These are phyloP conservation scores for Camelus bactrianus DNA, from an alignment of 2,113 vertebrate genomes.

Conservation along the genomic window DNA sequence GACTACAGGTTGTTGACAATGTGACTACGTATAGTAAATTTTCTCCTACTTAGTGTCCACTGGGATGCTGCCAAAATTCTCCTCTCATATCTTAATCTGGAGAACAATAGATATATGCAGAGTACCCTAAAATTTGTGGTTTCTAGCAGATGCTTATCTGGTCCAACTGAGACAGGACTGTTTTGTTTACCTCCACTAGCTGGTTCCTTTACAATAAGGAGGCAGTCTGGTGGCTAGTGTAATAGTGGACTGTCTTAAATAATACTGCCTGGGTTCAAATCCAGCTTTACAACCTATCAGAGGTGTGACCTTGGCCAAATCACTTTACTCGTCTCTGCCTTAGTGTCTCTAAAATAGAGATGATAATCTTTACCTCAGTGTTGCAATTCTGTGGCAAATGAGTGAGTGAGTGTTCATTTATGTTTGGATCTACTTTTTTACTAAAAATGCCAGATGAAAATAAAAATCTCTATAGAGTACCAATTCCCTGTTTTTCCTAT, in stretches of 20 bases:
- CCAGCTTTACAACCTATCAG: not conserved
- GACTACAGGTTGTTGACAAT: not conserved
- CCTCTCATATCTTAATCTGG: not conserved
- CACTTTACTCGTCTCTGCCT: not conserved
- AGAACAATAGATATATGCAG: not conserved
- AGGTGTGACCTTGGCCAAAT: not conserved
- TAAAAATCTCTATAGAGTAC: not conserved
- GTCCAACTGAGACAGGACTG: not conserved
- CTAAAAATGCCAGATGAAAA: slow-evolving; percentile 18
- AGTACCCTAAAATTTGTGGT: not conserved
- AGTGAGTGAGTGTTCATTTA: not conserved
- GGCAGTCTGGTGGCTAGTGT: not conserved
- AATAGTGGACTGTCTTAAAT: not conserved
- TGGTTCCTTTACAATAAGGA: not conserved
- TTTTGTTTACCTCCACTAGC: not conserved
- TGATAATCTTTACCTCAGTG: not conserved
- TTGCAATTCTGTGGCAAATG: not conserved
- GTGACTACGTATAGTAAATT: not conserved
- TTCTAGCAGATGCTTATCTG: not conserved
- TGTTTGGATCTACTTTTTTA: not conserved
- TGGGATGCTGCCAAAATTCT: not conserved
- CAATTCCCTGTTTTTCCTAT: not conserved
- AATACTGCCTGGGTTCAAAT: not conserved
- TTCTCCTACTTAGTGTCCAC: not conserved
- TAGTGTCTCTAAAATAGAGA: not conserved